Conservation (phyloP, 1,140 invertebrate species). For the Diplogasteroides magnus region DNA sequence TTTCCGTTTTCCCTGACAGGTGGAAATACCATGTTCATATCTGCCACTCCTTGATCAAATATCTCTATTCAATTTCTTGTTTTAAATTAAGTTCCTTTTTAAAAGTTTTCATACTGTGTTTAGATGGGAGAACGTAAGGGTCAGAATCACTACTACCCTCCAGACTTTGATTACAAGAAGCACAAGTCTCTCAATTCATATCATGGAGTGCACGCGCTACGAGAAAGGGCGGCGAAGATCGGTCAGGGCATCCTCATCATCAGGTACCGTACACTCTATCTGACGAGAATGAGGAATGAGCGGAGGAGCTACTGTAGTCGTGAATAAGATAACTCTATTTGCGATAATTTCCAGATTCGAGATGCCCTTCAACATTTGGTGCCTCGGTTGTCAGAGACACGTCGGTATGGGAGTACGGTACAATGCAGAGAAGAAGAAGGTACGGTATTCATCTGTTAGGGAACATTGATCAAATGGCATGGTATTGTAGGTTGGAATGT, state of each 20-base stretch:
- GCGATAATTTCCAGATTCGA: constrained; percentile 71
- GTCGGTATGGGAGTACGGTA: constrained; percentile 97
- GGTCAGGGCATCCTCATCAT: constrained; percentile 94
- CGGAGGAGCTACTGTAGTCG: too few species aligned
- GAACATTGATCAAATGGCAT: neutral
- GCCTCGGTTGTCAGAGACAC: constrained; percentile 92
- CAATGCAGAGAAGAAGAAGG: constrained; percentile 96
- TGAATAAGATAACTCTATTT: neutral
- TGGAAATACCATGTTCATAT: too few species aligned
- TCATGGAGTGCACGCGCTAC: constrained; percentile 85
- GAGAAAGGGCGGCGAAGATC: constrained; percentile 87
- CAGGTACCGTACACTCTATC: constrained; percentile 56
- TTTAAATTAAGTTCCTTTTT: too few species aligned
- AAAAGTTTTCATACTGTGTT: too few species aligned
- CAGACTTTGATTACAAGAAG: constrained; percentile 88
- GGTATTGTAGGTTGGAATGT: constrained; percentile 81
- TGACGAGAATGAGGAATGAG: neutral
- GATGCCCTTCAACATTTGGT: constrained; percentile 99
- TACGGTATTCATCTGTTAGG: constrained; percentile 88
- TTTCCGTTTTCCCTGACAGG: too few species aligned
- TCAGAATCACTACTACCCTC: constrained; percentile 94
- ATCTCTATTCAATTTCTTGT: too few species aligned
- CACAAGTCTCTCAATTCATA: constrained; percentile 81
- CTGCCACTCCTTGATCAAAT: too few species aligned
- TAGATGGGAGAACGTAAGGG: constrained; percentile 89